Evolutionary conservation across 1,140 invertebrate genomes (phyloP).

Genomic region (Drosophila seguyi): DNA sequence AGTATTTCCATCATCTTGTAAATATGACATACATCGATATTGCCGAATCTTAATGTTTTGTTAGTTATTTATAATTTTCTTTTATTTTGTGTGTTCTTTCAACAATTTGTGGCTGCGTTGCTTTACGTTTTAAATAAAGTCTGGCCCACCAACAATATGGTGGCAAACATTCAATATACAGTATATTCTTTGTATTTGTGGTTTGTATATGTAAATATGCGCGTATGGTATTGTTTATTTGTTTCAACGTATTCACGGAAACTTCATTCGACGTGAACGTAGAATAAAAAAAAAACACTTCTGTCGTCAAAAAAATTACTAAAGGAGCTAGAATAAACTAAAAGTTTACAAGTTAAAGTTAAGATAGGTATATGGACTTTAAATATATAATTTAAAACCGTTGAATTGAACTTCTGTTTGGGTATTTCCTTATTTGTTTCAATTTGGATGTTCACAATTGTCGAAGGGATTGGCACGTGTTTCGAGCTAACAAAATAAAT

Average conservation of each 20-base stretch:
- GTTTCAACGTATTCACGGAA: neutral
- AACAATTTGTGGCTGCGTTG: constrained; percentile 45
- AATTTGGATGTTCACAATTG: constrained; percentile 21
- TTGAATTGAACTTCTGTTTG: constrained; percentile 19
- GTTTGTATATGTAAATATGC: constrained; percentile 29
- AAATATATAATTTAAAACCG: constrained; percentile 53
- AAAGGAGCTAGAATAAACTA: constrained; percentile 19
- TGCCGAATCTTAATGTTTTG: constrained; percentile 53
- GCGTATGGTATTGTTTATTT: constrained; percentile 1
- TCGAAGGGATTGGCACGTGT: constrained; percentile 59
- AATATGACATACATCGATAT: constrained; percentile 35
- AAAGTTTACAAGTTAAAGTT: constrained; percentile 7
- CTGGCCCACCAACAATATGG: neutral
- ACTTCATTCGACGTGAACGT: neutral
- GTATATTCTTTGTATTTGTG: constrained; percentile 2
- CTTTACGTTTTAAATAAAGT: constrained; percentile 42
- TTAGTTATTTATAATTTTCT: constrained; percentile 16
- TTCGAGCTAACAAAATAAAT: constrained; percentile 30
- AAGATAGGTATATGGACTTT: constrained; percentile 27
- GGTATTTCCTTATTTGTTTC: constrained; percentile 4
- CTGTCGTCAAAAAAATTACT: neutral
- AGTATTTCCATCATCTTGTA: constrained; percentile 37
- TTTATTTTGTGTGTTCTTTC: constrained; percentile 11
- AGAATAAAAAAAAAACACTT: neutral
- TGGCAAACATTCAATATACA: constrained; percentile 9